Evolutionary conservation across 2,888 invertebrate species (phyloP), one percentile per base, ranked within the genome.

Genomic region (Candidula unifasciata): DNA sequence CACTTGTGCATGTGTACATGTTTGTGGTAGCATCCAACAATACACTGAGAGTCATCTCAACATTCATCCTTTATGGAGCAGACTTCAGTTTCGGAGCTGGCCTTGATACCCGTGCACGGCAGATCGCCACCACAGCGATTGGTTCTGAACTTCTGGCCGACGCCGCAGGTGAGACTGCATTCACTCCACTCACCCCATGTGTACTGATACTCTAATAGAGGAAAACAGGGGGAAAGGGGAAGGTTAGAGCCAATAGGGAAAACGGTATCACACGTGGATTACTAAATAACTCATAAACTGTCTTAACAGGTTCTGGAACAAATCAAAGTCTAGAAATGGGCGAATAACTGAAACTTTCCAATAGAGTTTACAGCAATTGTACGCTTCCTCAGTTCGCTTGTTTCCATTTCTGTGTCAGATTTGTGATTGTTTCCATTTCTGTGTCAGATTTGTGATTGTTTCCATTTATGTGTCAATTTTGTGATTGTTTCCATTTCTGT

Each of bases 101-200:
- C 84, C 3, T 6, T 35, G 3, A 52, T 64, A 18, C 81, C 84
- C 6, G 73, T 30, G 30, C 84, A 84, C 24, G 84, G 80, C 18
- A 6, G 54, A 33, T 52, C 77, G n/a, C 76, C 30, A 0, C 30
- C 76, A 35, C 84, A 84, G 5, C 66, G 44, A 60, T 76, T 84
- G 0, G 69, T 21, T n/a, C 84, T 37, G 60, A 80, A 84, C 68
- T 82, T 74, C 64, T 82, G 82, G 33, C 87, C 87, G 27, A 78
- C 96, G 1, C 98, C 98, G 92, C 99, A 98, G 0, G 96, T 96
- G 0, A 96, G 96, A 89, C 97, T 97, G 94, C 99, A 99, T 0
- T 96, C 96, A 1, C 97, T 96, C 98, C 98, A 99, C 18, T 79
- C 80, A 18, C 82, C 82, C 77, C 84, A 84, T n/a, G 76, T 24